These are phyloP conservation scores for Bombus vancouverensis DNA, from an alignment of 1,140 invertebrate genomes.

Conservation along the genomic window DNA sequence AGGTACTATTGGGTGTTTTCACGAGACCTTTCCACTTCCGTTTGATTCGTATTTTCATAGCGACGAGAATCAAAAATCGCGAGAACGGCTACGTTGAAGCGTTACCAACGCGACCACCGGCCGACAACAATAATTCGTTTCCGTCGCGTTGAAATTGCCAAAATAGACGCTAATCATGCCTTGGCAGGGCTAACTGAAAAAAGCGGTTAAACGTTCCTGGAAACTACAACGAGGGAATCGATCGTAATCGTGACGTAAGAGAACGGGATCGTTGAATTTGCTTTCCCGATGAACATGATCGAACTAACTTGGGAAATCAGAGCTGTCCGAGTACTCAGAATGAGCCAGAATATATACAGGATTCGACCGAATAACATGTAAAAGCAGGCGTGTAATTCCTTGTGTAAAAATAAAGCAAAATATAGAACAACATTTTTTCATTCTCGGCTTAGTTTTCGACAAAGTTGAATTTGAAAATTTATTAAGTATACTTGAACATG, in stretches of 20 bases:
- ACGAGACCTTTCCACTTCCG: background rate
- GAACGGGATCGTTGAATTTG: slow-evolving; percentile 30
- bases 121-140: slow-evolving; percentile 71
- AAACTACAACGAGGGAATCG: slow-evolving; percentile 62
- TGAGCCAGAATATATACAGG: too few relatives aligned
- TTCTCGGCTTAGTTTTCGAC: too few relatives aligned
- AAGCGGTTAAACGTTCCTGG: slow-evolving; percentile 62
- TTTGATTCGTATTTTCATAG: slow-evolving; percentile 26
- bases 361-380: too few relatives aligned
- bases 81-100: slow-evolving; percentile 27
- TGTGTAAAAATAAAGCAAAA: too few relatives aligned
- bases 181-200: slow-evolving; percentile 49
- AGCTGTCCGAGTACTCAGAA: background rate
- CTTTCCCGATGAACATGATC: slow-evolving; percentile 32
- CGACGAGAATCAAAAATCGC: background rate
- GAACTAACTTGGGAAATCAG: background rate
- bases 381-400: too few relatives aligned
- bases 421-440: too few relatives aligned
- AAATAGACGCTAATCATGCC: slow-evolving; percentile 68
- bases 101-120: slow-evolving; percentile 75
- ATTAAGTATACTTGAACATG: too few relatives aligned
- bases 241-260: slow-evolving; percentile 45
- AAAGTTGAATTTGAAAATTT: too few relatives aligned
- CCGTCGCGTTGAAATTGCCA: slow-evolving; percentile 55
- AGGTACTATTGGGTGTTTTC: slow-evolving; percentile 9